These are phyloP conservation scores for Synergus japonicus DNA, from an alignment of 2,888 invertebrate genomes.

Conservation along the genomic window DNA sequence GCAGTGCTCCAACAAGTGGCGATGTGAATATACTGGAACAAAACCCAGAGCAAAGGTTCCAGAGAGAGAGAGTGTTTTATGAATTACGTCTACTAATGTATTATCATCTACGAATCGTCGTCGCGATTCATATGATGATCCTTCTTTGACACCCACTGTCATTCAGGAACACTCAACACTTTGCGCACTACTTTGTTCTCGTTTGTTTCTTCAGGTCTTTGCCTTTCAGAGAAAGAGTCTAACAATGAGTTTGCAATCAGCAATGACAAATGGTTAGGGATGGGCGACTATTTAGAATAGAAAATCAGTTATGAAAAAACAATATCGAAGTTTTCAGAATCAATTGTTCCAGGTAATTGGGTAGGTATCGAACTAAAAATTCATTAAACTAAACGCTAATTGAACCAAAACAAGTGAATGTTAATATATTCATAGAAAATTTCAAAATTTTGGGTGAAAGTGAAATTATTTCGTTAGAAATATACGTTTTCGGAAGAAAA, in stretches of 20 bases:
- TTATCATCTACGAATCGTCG: not conserved
- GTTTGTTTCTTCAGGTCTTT: conserved; percentile 37
- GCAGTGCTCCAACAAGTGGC: conserved; percentile 74
- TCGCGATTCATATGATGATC: not conserved
- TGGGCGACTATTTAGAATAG: too few relatives aligned
- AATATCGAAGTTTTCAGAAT: too few relatives aligned
- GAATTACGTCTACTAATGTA: not conserved
- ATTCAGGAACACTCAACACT: conserved; percentile 7
- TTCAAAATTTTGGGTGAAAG: too few relatives aligned
- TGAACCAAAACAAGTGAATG: too few relatives aligned
- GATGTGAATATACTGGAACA: conserved; percentile 31
- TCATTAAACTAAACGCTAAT: too few relatives aligned
- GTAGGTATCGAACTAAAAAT: too few relatives aligned
- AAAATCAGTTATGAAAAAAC: too few relatives aligned
- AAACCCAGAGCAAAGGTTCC: not conserved
- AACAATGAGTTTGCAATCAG: not conserved
- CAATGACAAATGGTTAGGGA: not conserved
- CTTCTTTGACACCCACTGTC: conserved; percentile 14
- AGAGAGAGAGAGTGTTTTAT: not conserved
- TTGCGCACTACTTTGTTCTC: conserved; percentile 24
- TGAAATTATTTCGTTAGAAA: too few relatives aligned
- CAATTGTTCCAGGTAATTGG: too few relatives aligned
- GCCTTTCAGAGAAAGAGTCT: conserved; percentile 15
- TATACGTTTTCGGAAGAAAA: not conserved
- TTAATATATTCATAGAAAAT: too few relatives aligned